Evolutionary conservation across 37 sponge, comb jelly and placozoan species (phyloP), one percentile per base, ranked within the genome.

Genomic region (Oscarella lobularis): DNA sequence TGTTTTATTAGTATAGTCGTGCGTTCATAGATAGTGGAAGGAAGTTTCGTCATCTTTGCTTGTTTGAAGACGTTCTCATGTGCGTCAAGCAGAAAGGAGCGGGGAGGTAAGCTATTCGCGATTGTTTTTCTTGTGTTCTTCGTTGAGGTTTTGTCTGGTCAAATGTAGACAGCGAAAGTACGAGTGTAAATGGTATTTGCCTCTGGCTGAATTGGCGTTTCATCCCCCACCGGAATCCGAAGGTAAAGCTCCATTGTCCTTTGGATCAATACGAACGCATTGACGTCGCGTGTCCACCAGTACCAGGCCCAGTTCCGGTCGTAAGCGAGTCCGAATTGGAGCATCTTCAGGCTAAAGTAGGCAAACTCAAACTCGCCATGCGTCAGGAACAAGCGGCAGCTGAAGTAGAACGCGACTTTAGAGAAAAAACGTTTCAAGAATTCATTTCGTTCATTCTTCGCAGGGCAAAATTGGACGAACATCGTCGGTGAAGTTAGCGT

Each of bases 181-280:
- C 6, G 92, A 91, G 32, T 80, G 79, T 40, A 91, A 91, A 48
- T 91, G 92, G 92, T 87, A 82, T 66, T 67, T 91, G 2, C 86
- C 88, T 27, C 85, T 91, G 30, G 35, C 73, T 33, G 83, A 91
- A 30, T 72, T 87, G n/a, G 27, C 36, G 29, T 87, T 91, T 68
- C 73, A 82, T 35, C 80, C 80, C 3, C 73, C 73, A 1, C 85
- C 85, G 6, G 74, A 80, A 66, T 38, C 75, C 29, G 74, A 66
- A 14, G 1, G 67, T 20, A 60, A 71, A 39, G 20, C n/a, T n/a
- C n/a, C n/a, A n/a, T n/a, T n/a, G n/a, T n/a, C n/a, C n/a, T n/a
- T n/a, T n/a, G n/a, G n/a, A n/a, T n/a, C n/a, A n/a, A n/a, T n/a
- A n/a, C n/a, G n/a, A n/a, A n/a, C n/a, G n/a, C n/a, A n/a, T n/a